Conservation (phyloP, 2,113 vertebrate species). For the Tenebrosternarchus preto region DNA sequence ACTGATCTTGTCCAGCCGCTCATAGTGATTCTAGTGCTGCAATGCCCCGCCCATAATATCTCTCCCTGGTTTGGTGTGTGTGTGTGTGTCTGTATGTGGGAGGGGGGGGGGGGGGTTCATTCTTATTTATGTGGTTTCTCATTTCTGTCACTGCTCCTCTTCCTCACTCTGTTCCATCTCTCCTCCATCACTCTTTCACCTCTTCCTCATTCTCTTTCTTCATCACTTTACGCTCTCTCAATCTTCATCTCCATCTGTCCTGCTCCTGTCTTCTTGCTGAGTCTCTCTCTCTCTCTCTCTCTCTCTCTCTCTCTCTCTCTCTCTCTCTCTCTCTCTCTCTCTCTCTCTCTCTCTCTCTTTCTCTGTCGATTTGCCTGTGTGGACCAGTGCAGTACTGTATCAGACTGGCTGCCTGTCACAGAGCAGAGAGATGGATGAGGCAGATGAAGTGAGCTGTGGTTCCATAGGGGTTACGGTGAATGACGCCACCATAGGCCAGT, state of each 20-base stretch:
- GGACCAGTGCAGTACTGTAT: background rate
- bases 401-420: background rate
- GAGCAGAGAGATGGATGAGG: background rate
- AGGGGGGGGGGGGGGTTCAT: too few relatives aligned
- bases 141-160: background rate
- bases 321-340: too few relatives aligned
- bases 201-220: background rate
- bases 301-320: background rate
- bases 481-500: conserved; percentile 46
- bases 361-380: background rate
- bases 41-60: too few relatives aligned
- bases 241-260: background rate
- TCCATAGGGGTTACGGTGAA: conserved; percentile 33
- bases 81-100: background rate
- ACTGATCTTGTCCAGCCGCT: too few relatives aligned
- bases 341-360: too few relatives aligned
- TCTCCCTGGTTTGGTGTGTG: too few relatives aligned
- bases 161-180: conserved; percentile 14
- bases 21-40: too few relatives aligned
- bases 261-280: background rate
- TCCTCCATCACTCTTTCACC: conserved; percentile 1
- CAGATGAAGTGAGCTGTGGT: too few relatives aligned
- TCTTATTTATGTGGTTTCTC: background rate
- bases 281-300: background rate
- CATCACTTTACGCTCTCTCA: background rate